phyloP scores from a whole-genome alignment of 2,888 invertebrate species.

The Acronicta alni region DNA sequence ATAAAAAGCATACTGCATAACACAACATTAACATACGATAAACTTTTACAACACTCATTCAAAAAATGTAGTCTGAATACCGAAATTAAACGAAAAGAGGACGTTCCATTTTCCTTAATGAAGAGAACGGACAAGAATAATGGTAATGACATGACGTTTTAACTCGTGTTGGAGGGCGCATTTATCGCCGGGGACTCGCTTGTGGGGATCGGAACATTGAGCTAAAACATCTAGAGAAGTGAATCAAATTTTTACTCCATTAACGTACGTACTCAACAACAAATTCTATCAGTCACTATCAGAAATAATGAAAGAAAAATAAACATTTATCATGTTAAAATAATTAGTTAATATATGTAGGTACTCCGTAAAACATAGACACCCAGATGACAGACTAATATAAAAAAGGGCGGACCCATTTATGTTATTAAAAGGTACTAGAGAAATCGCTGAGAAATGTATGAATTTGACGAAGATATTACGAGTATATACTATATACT shows the following conservation, averaged over 20 bases:
- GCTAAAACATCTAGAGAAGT: not conserved
- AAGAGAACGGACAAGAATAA: conserved; percentile 57
- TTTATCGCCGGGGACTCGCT: conserved; percentile 24
- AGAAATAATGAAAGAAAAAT: too few relatives aligned
- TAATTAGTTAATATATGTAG: too few relatives aligned
- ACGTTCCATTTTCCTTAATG: conserved; percentile 60
- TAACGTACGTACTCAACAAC: too few relatives aligned
- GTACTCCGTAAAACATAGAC: too few relatives aligned
- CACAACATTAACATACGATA: conserved; percentile 30
- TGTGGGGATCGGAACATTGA: conserved; percentile 5
- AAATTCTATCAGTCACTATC: too few relatives aligned
- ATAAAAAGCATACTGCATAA: conserved; percentile 21
- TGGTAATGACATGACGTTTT: conserved; percentile 52
- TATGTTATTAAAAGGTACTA: too few relatives aligned
- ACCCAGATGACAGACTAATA: too few relatives aligned
- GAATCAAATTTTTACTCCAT: not conserved
- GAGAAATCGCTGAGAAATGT: too few relatives aligned
- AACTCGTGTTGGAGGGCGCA: conserved; percentile 44
- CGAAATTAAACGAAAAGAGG: conserved; percentile 34
- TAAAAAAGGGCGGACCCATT: too few relatives aligned
- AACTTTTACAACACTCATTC: conserved; percentile 18
- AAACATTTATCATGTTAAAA: too few relatives aligned
- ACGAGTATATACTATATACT: too few relatives aligned
- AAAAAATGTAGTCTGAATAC: conserved; percentile 13
- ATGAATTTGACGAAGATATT: too few relatives aligned